Evolutionary conservation across 2,888 invertebrate genomes (phyloP), one percentile per base, ranked within the genome.

Genomic region (Amiota mariae): DNA sequence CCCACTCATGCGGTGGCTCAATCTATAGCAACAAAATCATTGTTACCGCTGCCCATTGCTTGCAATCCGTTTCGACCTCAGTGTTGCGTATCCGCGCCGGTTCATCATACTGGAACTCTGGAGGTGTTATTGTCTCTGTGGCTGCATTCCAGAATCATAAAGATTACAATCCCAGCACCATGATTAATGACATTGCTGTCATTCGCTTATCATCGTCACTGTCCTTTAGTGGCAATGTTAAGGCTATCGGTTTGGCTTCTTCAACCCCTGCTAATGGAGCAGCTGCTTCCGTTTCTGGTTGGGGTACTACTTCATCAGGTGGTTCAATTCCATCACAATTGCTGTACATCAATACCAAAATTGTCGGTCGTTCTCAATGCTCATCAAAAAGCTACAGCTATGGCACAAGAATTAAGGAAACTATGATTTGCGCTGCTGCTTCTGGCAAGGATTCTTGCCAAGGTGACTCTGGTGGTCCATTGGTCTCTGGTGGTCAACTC

Each of bases 31-130:
- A 90, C 57, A 90, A 91, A 47, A 79, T 85, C 10, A 89, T 92
- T 4, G 75, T 93, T 0, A 93, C 93, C 0, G 93, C 93, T n/a
- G 93, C 93, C 6, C 93, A 93, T 81, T 93, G 93, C 78, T 89
- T 88, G 68, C 73, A 90, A 63, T 56, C 56, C 15, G 72, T 64
- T 0, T 46, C 76, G 1, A 71, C 64, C 8, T 70, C 74, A 3
- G 54, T n/a, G 0, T 47, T 81, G 24, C 74, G 47, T 11, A 49
- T 81, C 1, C 81, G 81, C 51, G 78, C 76, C 66, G 81, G 81
- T 15, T 79, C 80, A 12, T 89, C 90, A 0, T 90, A 87, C 56
- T 89, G 85, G 75, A 82, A 74, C 70, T 73, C 73, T 24, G 84
- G 82, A 56, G 86, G 86, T 24, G 91, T 91, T 0, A 77, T 92